These are phyloP conservation scores for Dipodomys spectabilis DNA, from an alignment of 2,113 vertebrate genomes.

Conservation along the genomic window DNA sequence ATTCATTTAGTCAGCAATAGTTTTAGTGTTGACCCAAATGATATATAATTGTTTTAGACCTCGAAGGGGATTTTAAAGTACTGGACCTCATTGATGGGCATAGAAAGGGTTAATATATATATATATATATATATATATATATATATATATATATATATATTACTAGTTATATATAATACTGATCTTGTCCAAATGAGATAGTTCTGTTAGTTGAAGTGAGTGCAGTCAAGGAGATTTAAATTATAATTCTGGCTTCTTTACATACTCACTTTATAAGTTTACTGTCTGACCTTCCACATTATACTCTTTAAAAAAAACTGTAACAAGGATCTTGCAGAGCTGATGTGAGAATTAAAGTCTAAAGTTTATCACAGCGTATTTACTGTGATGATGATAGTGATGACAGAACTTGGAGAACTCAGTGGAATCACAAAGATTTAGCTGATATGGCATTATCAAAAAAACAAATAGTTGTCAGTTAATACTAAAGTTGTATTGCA, in stretches of 20 bases:
- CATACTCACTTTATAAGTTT: neutral
- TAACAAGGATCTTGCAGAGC: neutral
- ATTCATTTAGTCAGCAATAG: slow-evolving; percentile 39
- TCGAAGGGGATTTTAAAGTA: slow-evolving; percentile 1
- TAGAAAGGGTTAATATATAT: neutral
- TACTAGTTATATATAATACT: neutral
- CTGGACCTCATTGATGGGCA: neutral
- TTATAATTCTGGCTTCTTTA: slow-evolving; percentile 45
- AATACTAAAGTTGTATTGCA: neutral
- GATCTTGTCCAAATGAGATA: neutral
- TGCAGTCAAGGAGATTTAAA: slow-evolving; percentile 9
- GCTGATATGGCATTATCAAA: neutral
- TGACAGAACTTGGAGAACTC: neutral
- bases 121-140: too few species aligned
- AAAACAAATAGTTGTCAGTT: neutral
- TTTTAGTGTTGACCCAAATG: slow-evolving; percentile 13
- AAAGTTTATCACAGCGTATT: neutral
- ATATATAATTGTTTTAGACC: slow-evolving; percentile 21
- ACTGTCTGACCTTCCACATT: neutral
- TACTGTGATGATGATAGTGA: neutral
- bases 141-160: too few species aligned
- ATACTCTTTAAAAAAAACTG: slow-evolving; percentile 31
- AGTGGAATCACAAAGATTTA: neutral
- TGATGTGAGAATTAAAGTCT: neutral
- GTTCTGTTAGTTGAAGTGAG: slow-evolving; percentile 30